These are phyloP conservation scores for Leuctra nigra DNA, from an alignment of 2,888 invertebrate genomes.

Conservation along the genomic window DNA sequence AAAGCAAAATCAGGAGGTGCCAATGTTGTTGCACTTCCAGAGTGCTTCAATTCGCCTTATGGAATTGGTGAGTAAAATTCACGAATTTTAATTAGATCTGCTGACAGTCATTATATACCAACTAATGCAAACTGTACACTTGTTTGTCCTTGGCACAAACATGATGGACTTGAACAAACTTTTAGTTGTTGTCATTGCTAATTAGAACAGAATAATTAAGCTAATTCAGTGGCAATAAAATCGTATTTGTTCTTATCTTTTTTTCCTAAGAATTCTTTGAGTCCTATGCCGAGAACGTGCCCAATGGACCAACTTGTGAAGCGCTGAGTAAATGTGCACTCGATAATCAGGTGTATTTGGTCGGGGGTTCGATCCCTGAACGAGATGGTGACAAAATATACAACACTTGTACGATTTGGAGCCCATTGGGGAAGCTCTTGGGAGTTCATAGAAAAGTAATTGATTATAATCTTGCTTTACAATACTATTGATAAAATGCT, in stretches of 20 bases:
- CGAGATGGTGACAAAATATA: constrained; percentile 57
- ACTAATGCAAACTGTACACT: too few relatives aligned
- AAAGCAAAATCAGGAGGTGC: constrained; percentile 60
- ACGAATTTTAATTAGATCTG: too few relatives aligned
- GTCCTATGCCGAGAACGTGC: constrained; percentile 80
- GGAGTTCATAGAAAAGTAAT: constrained; percentile 77
- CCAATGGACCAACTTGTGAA: constrained; percentile 65
- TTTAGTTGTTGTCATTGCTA: too few relatives aligned
- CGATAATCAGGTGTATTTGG: constrained; percentile 66
- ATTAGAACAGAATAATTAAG: too few relatives aligned
- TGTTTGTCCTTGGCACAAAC: too few relatives aligned
- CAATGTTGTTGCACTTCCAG: constrained; percentile 63
- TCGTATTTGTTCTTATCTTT: constrained; percentile 3
- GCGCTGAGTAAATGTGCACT: constrained; percentile 69
- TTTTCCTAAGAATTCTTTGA: constrained; percentile 61
- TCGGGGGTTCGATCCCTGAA: constrained; percentile 91
- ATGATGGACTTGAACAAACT: too few relatives aligned
- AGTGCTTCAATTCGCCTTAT: constrained; percentile 94
- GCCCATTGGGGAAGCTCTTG: constrained; percentile 66
- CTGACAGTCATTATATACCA: too few relatives aligned
- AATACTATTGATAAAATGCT: too few relatives aligned
- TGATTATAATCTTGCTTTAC: too few relatives aligned
- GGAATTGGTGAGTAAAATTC: constrained; percentile 66
- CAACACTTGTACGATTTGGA: constrained; percentile 88
- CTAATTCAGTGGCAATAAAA: too few relatives aligned